Base-by-base conservation (phyloP, 2,113 vertebrate genomes). In the Noturus placidus region DNA sequence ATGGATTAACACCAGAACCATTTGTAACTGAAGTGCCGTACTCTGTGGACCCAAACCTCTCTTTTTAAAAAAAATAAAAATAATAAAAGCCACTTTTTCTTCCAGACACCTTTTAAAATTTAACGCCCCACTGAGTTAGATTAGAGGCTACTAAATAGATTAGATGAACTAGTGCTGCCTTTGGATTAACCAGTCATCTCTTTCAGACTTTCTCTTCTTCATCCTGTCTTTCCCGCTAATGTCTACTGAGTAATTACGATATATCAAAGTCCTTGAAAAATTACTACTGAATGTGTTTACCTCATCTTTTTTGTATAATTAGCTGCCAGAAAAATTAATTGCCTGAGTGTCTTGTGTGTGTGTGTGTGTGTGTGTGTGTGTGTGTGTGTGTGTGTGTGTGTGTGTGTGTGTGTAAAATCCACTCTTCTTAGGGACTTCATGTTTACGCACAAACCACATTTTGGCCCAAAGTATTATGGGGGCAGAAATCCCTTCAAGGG, bases 191-290 rank as follows among this genome's bases (percentile, higher is more conserved):
- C 54, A 57, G 54, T 80, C 78, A 35, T 35, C 30, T 15, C 4
- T 80, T 33, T 11, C n/a, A 22, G 5, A 80, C 35, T 22, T 80
- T 35, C 19, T 57, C n/a, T 46, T 57, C 57, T 33, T 30, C 54
- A 33, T 80, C 2, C 30, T 70, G 67, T 70, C 74, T 20, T 78
- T 78, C 76, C 50, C 15, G 19, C 2, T 35, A 35, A 9, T 13
- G 30, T 80, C 54, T 57, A 57, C 78, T 80, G 30, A 11, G 52
- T 80, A 33, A 80, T 80, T 80, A 80, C 52, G 13, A 57, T 35
- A 57, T 5, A 80, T 80, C 54, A 80, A 57, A 57, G 54, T 57
- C 54, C 54, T 80, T 80, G 78, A 59, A 80, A 57, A 57, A 80
- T 35, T 30, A 57, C 78, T 80, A 20, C 17, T 35, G 0, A 11